Base-by-base conservation (phyloP, 1,140 invertebrate species). In the Drosophila willistoni region DNA sequence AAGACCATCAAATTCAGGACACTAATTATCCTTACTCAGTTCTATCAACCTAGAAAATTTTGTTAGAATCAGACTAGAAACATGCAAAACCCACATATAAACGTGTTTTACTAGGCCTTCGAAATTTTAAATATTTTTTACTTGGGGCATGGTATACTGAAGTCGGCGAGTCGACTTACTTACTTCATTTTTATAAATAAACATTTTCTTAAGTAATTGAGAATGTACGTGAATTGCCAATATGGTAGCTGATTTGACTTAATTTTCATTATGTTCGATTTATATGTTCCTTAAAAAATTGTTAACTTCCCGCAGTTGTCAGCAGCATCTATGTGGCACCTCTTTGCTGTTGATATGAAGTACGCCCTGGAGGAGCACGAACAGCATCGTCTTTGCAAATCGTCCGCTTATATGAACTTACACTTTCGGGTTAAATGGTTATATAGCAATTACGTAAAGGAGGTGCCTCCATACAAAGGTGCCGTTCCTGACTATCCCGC, bases 371-470 rank as follows among this genome's bases (percentile, higher is more conserved):
- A 99, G 93, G 99, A 99, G 92, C 99, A 99, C 92, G 98, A 99
- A 92, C 96, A 98, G 84, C 97, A 98, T 90, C 94, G 98, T 64
- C 94, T 97, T 1, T 99, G 98, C 94, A 99, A 98, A 93, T 99
- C 98, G 87, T 98, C 98, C 42, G 98, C 97, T 57, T 99, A 99
- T 92, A 99, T 99, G 98, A 99, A 99, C 93, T 94, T 99, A 7
- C 99, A 99, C 93, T 99, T 99, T 93, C 83, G 94, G 84, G 97
- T 99, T 10, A 99, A 99, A 94, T 99, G 98, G 97, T 94, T 99
- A 61, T 98, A 99, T 92, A 98, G 97, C 77, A 99, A 99, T 91
- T 99, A 99, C 93, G 98, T 99, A n/a, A 97, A 97, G 91, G 98
- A 99, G 91, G 96, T 99, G 71, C 98, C 98, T 75, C 97, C 98